These are phyloP conservation scores for Rhipidura dahli DNA, from an alignment of 2,113 vertebrate genomes.

Conservation along the genomic window DNA sequence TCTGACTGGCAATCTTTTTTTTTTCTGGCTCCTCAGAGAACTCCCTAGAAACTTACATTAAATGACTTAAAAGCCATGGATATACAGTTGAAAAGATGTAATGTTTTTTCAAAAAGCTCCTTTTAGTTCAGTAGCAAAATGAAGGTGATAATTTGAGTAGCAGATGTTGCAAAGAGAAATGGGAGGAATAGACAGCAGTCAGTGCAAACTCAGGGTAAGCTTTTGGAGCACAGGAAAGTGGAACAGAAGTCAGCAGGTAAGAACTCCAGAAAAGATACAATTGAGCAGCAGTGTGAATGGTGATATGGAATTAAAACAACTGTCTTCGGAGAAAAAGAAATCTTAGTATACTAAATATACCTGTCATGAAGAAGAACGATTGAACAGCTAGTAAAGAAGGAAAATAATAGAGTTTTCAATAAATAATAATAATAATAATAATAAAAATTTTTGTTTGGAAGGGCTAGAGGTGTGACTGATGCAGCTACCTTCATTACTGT, in stretches of 20 bases:
- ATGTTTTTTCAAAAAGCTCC: constrained; percentile 6
- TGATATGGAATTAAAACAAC: neutral
- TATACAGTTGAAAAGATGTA: neutral
- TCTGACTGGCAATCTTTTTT: neutral
- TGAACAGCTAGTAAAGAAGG: neutral
- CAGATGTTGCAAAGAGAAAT: neutral
- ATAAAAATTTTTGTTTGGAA: neutral
- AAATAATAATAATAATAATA: neutral
- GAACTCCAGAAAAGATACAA: neutral
- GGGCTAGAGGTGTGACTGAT: neutral
- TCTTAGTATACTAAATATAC: neutral
- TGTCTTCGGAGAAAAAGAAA: neutral
- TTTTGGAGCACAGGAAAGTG: neutral
- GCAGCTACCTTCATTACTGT: neutral
- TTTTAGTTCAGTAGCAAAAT: neutral
- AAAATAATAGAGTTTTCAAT: neutral
- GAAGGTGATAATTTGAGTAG: neutral
- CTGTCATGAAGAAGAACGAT: neutral
- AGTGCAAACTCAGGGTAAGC: neutral
- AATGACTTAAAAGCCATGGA: neutral
- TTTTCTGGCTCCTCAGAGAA: neutral
- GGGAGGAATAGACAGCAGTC: neutral
- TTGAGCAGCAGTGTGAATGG: neutral
- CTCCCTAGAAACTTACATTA: neutral
- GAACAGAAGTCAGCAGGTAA: neutral